Percentiles rank a stretch among this genome's conserved stretches.
Evolutionary conservation across 2,888 invertebrate genomes (phyloP).

Genomic region (Strigamia crassipes): DNA sequence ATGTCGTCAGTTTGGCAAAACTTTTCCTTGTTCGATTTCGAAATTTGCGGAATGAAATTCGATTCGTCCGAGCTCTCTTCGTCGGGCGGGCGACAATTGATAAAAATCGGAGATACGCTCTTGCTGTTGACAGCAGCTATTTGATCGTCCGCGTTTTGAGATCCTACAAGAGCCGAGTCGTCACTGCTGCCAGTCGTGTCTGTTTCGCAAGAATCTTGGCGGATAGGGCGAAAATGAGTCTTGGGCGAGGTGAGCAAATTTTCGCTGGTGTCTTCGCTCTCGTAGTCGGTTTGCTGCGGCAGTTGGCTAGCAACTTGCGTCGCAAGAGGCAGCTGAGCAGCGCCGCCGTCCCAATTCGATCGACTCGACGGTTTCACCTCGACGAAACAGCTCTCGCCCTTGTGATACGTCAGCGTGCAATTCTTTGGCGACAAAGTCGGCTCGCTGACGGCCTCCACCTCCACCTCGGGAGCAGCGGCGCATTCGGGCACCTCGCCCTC

Average conservation of each 20-base stretch:
- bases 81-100: background rate
- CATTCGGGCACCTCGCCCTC: background rate
- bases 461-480: background rate
- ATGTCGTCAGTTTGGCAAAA: constrained; percentile 65
- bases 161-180: constrained; percentile 23
- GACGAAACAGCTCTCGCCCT: constrained; percentile 50
- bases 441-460: constrained; percentile 46
- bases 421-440: constrained; percentile 45
- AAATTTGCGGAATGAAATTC: constrained; percentile 47
- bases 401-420: constrained; percentile 51
- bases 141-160: constrained; percentile 43
- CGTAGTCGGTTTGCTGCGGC: constrained; percentile 22
- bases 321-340: background rate
- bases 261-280: constrained; percentile 63
- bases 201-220: constrained; percentile 58
- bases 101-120: background rate
- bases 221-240: constrained; percentile 84
- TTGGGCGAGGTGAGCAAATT: constrained; percentile 76
- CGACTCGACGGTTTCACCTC: constrained; percentile 49
- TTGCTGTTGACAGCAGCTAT: background rate
- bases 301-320: background rate
- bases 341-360: background rate
- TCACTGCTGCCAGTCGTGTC: constrained; percentile 48
- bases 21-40: constrained; percentile 61
- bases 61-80: constrained; percentile 45